These are phyloP conservation scores for Lates calcarifer DNA, from an alignment of 2,113 vertebrate genomes.

Conservation along the genomic window DNA sequence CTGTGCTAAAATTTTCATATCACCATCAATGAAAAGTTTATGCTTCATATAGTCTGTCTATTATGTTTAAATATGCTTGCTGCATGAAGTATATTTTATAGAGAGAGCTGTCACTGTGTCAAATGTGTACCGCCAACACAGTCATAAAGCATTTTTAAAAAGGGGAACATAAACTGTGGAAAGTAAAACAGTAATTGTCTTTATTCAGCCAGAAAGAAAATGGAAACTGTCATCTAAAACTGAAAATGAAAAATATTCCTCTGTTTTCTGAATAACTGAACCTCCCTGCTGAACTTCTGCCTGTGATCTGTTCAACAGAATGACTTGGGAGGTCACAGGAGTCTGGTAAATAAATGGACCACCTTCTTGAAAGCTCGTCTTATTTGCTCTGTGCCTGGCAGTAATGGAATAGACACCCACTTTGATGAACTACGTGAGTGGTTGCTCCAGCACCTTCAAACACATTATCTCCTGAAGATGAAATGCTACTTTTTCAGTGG, in stretches of 20 bases:
- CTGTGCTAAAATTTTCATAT: background rate
- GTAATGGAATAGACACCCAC: slow-evolving; percentile 97
- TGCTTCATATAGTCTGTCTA: background rate
- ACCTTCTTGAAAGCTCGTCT: slow-evolving; percentile 97
- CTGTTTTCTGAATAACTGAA: background rate
- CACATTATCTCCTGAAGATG: background rate
- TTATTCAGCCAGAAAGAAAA: background rate
- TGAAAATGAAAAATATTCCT: background rate
- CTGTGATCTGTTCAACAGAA: slow-evolving; percentile 86
- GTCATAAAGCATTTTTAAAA: too few species aligned
- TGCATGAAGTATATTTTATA: background rate
- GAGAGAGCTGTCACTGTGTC: background rate
- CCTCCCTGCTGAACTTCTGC: background rate
- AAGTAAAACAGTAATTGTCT: background rate
- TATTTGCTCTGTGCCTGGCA: slow-evolving; percentile 95
- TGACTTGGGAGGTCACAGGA: slow-evolving; percentile 97
- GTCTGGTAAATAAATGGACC: slow-evolving; percentile 99
- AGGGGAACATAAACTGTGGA: background rate
- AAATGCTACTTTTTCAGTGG: background rate
- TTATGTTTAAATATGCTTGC: background rate
- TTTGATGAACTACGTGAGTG: slow-evolving; percentile 99
- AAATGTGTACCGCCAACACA: too few species aligned
- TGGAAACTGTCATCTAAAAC: background rate
- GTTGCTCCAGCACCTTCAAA: background rate
- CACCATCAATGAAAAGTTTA: background rate